Base-by-base conservation (phyloP, 2,113 vertebrate species). In the Myiozetetes cayanensis region DNA sequence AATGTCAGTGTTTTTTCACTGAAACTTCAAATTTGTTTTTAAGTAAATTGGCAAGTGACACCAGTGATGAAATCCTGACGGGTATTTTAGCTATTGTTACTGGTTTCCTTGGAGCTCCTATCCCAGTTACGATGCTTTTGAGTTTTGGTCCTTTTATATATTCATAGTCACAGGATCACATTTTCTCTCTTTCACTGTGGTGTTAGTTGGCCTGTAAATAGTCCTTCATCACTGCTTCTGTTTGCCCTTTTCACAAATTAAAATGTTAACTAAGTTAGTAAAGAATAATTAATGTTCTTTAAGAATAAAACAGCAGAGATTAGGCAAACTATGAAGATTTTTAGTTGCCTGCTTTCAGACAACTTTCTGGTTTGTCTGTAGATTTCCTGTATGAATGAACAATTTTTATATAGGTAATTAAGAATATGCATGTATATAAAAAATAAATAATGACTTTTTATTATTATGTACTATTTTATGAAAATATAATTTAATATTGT, bases 81-180 rank as follows among this genome's bases (percentile, higher is more conserved):
- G 41, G 49, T 87, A 15, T 87, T 94, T 91, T 76, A 68, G 81
- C 87, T 94, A 73, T 95, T 95, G 87, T 95, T 87, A 25, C 68
- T 89, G 80, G 63, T 92, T 91, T 96, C 84, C 84, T 89, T 82
- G 56, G 84, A 94, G 71, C 62, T 94, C 62, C 74, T 65, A 19
- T 79, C 74, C 81, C 73, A 93, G 73, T 82, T 91, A 62, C 1
- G 1, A 76, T 46, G 71, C 84, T 91, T 91, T 85, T 58, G 87
- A 94, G 62, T 95, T 89, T 73, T 77, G 76, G 41, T 91, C 71
- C 75, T 85, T 93, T 88, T 62, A 74, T 85, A 35, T 68, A 58
- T 93, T 85, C 41, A 6, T n/a, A 65, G 62, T 37, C 66, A 35
- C 49, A 84, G 85, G 59, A 94, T 74, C 33, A 5, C 70, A 35